phyloP scores from a whole-genome alignment of 1,140 invertebrate species.

The Pectinophora gossypiella region DNA sequence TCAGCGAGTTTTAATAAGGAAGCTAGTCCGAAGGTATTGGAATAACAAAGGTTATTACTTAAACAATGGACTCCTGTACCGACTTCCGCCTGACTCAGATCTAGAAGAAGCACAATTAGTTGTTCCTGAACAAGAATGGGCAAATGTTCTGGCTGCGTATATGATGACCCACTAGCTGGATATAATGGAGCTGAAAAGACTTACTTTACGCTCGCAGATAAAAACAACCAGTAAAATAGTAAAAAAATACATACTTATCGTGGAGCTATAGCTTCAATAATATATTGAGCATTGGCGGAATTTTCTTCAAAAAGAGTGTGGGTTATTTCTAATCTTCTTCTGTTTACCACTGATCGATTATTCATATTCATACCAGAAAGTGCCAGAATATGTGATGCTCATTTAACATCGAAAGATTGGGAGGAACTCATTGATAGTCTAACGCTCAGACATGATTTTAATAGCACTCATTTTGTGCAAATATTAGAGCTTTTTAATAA shows the following conservation, averaged over 20 bases:
- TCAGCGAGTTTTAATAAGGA: too few species aligned
- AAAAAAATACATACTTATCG: neutral
- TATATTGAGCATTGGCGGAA: slow-evolving; percentile 1
- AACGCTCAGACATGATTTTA: slow-evolving; percentile 3
- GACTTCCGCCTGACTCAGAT: too few species aligned
- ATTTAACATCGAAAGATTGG: neutral
- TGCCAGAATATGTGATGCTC: neutral
- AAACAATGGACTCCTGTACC: too few species aligned
- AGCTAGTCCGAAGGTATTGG: too few species aligned
- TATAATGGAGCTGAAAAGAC: too few species aligned
- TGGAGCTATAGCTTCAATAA: slow-evolving; percentile 1
- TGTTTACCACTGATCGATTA: neutral
- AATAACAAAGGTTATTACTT: too few species aligned
- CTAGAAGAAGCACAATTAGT: too few species aligned
- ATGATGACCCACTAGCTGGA: too few species aligned
- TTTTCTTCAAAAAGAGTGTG: slow-evolving; percentile 1
- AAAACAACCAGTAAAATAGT: too few species aligned
- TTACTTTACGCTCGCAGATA: too few species aligned
- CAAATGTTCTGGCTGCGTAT: too few species aligned
- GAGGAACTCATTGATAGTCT: neutral
- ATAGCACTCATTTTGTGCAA: slow-evolving; percentile 1
- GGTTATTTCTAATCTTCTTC: neutral
- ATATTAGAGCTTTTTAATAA: neutral
- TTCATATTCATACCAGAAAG: neutral
- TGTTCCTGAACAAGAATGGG: too few species aligned